phyloP scores from a whole-genome alignment of 1,140 invertebrate genomes.

The Radopholus similis region DNA sequence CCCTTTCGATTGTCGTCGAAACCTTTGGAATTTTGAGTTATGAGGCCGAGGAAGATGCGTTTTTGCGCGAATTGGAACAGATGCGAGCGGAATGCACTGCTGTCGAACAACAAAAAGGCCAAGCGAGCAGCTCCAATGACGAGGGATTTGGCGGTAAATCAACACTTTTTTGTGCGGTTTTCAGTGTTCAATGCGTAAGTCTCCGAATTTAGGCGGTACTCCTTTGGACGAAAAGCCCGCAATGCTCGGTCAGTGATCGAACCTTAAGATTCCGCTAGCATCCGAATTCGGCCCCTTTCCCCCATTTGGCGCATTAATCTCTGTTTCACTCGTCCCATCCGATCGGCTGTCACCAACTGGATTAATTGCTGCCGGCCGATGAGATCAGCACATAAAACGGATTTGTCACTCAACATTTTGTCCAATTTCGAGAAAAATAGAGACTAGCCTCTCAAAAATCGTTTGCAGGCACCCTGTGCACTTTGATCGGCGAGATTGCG shows the following conservation, averaged over 20 bases:
- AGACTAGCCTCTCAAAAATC: not conserved
- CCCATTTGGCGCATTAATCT: too few relatives aligned
- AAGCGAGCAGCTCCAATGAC: not conserved
- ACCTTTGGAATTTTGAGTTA: slow-evolving; percentile 1
- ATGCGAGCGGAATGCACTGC: slow-evolving; percentile 10
- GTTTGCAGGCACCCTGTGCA: slow-evolving; percentile 28
- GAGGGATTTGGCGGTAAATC: too few relatives aligned
- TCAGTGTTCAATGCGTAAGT: too few relatives aligned
- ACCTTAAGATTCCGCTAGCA: not conserved
- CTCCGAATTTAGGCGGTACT: not conserved
- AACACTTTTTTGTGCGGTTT: too few relatives aligned
- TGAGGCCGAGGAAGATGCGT: slow-evolving; percentile 6
- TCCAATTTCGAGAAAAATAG: not conserved
- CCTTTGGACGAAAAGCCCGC: not conserved
- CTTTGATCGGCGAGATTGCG: slow-evolving; percentile 28
- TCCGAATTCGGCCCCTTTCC: too few relatives aligned
- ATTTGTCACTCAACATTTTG: not conserved
- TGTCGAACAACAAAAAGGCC: not conserved
- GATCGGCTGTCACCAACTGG: not conserved
- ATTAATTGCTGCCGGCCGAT: not conserved
- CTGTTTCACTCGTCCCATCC: not conserved
- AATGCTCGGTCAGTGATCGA: not conserved
- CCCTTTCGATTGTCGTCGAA: not conserved
- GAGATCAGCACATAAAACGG: not conserved
- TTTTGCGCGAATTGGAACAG: slow-evolving; percentile 5